Percentiles rank a stretch among this genome's conserved stretches.
Conservation (phyloP, 2,797 vertebrate genomes). For the Sebastes trivittatus region DNA sequence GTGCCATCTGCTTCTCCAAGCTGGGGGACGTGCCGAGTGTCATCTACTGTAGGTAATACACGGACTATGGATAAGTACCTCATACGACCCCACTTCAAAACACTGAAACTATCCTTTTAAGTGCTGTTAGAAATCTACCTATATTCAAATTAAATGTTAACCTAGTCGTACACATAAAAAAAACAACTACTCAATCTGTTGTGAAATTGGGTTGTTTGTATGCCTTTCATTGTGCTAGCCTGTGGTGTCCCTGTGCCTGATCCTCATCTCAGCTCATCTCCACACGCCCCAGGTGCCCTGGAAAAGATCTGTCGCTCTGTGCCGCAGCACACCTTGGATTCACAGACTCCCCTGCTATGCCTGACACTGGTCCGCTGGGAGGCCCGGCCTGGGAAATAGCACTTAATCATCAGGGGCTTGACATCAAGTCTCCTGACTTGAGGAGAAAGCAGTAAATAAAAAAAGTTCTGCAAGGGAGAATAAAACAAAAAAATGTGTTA, state of each 20-base stretch:
- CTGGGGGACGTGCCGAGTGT: not conserved
- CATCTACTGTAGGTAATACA: not conserved
- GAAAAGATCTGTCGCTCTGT: conserved; percentile 37
- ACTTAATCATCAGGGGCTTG: conserved; percentile 45
- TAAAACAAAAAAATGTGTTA: not conserved
- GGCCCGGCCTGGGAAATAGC: conserved; percentile 21
- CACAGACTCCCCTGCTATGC: conserved; percentile 4
- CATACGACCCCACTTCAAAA: not conserved
- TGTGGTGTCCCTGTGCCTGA: not conserved
- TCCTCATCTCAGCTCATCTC: conserved; percentile 34
- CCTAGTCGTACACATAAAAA: not conserved
- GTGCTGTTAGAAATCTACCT: not conserved
- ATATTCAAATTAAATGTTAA: not conserved
- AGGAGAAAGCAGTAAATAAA: conserved; percentile 26
- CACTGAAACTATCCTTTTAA: not conserved
- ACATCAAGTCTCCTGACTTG: conserved; percentile 29
- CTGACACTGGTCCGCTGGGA: conserved; percentile 45
- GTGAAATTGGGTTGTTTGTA: conserved; percentile 9
- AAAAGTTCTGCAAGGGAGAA: not conserved
- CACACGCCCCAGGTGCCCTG: conserved; percentile 30
- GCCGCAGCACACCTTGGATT: conserved; percentile 7
- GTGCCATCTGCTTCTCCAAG: not conserved
- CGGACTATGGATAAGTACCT: too few species aligned
- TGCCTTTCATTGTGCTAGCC: conserved; percentile 20
- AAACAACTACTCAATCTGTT: not conserved